Base-by-base conservation (phyloP, 2,888 invertebrate genomes). In the Apodemia zela region DNA sequence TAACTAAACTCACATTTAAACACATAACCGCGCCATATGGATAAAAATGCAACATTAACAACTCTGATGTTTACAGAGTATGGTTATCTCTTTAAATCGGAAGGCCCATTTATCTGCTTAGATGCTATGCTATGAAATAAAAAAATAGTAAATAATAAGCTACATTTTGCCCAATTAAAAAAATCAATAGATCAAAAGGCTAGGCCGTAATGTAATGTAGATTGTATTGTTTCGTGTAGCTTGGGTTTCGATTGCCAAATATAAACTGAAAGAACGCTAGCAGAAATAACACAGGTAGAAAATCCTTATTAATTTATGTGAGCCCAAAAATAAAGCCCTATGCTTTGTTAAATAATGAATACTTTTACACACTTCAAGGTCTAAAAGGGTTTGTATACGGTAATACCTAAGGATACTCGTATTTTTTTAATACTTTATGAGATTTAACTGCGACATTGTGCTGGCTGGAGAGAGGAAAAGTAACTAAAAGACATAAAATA, bases 251-350 rank as follows among this genome's bases (percentile, higher is more conserved):
- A 54, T 54, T 25, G 3, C 25, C 13, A 54, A 54, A 47, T 17
- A 47, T 47, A 47, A 54, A 54, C 25, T 13, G 17, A 54, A 21
- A 13, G 18, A 21, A 21, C 51, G 51, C 13, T 51, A 21, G 3
- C 21, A 18, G 21, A 21, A 54, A 54, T 15, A 54, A 18, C 54
- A 15, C 2, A 54, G 54, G 54, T 25, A 25, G 25, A 54, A 54
- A 54, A 54, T 54, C 54, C 54, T 54, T 25, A 7, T 15, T 21
- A 25, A 51, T 54, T 25, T 25, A 54, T 25, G 54, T 54, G 15
- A 13, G 54, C 54, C 54, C 21, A 17, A 25, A 54, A 54, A 54
- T 25, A 54, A 54, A 51, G 21, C 18, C 11, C 21, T 51, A 18
- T 51, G 13, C 13, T 51, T 51, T 21, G 13, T 18, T 21, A 51